Evolutionary conservation across 53 echinoderm and acorn worm species (phyloP).

Genomic region (Luidia sarsii): DNA sequence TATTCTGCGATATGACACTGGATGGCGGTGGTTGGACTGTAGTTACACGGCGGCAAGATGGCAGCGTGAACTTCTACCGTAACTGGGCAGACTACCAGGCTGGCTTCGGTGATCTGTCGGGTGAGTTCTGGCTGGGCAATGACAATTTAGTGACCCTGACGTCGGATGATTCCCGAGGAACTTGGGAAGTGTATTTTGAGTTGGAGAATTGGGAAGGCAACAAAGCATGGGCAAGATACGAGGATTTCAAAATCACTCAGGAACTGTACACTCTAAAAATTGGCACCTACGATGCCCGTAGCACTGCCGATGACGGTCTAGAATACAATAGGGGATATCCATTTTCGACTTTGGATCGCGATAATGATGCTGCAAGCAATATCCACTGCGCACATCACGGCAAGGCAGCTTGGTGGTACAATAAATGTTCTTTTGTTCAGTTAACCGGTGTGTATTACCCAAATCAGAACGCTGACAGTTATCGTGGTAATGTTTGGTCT

Average conservation of each 20-base stretch:
- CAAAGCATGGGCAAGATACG: not conserved
- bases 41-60: constrained; percentile 30
- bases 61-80: constrained; percentile 1
- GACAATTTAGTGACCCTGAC: constrained; percentile 14
- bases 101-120: not conserved
- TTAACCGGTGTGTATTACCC: not conserved
- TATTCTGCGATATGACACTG: not conserved
- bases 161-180: constrained; percentile 2
- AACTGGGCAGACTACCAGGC: not conserved
- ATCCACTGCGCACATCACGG: not conserved
- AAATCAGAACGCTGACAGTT: not conserved
- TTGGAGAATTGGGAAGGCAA: not conserved
- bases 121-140: constrained; percentile 33
- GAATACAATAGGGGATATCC: not conserved
- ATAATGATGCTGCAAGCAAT: not conserved
- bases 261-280: not conserved
- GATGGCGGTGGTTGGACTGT: constrained; percentile 6
- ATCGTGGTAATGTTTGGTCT: not conserved
- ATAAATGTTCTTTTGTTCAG: not conserved
- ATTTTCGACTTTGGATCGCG: not conserved
- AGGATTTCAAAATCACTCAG: not conserved
- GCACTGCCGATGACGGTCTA: not conserved
- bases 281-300: not conserved
- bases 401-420: not conserved
- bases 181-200: not conserved